Percentiles rank a stretch among this genome's conserved stretches.
phyloP scores from a whole-genome alignment of 2,888 invertebrate genomes.

The Drosophila helvetica region DNA sequence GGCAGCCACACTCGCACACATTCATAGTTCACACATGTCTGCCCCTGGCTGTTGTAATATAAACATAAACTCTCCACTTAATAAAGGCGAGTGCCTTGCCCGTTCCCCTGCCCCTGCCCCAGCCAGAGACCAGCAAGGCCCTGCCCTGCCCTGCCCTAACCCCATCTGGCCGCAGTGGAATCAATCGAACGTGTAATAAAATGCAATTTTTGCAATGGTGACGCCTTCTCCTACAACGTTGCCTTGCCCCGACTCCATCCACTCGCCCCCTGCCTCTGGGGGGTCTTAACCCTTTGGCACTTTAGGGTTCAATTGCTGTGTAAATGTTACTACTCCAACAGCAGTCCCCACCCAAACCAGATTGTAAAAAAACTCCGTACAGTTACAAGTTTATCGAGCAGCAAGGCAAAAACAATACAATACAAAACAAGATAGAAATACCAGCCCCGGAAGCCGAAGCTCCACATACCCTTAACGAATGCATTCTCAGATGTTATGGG shows the following conservation, averaged over 20 bases:
- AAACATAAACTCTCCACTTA: constrained; percentile 70
- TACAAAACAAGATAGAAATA: constrained; percentile 11
- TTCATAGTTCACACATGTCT: constrained; percentile 29
- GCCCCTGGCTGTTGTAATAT: constrained; percentile 48
- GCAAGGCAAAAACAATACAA: constrained; percentile 30
- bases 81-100: constrained; percentile 61
- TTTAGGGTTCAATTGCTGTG: constrained; percentile 73
- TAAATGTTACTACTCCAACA: constrained; percentile 52
- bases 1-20: constrained; percentile 9
- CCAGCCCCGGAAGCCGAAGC: constrained; percentile 12
- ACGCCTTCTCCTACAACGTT: constrained; percentile 26
- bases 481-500: no score
- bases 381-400: constrained; percentile 55
- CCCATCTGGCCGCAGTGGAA: constrained; percentile 50
- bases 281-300: constrained; percentile 63
- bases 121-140: background rate
- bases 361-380: constrained; percentile 51
- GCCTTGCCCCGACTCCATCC: constrained; percentile 54
- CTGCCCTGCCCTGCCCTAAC: background rate
- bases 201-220: constrained; percentile 67
- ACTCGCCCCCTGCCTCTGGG: constrained; percentile 17
- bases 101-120: constrained; percentile 10
- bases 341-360: constrained; percentile 20
- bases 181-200: constrained; percentile 79
- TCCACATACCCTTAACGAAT: background rate